Evolutionary conservation across 2,888 invertebrate species (phyloP).

Genomic region (Rhorus exstirpatorius): DNA sequence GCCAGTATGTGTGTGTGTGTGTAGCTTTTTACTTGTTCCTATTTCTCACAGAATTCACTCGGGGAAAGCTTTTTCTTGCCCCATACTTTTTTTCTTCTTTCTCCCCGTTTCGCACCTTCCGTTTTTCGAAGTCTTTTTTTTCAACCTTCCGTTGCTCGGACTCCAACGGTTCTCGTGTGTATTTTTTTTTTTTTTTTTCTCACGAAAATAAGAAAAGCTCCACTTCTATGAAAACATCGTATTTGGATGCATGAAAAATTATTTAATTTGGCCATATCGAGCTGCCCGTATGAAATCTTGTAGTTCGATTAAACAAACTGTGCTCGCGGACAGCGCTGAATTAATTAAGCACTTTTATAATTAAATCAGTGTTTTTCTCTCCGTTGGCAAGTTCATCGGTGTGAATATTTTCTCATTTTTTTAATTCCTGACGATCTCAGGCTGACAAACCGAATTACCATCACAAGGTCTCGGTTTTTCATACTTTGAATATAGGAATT

Average conservation of each 20-base stretch:
- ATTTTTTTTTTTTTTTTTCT: conserved; percentile 1
- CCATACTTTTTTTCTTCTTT: conserved; percentile 24
- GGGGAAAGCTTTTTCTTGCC: conserved; percentile 35
- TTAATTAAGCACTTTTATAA: too few species aligned
- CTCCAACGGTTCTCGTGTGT: not conserved
- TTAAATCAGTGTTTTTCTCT: too few species aligned
- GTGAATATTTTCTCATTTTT: too few species aligned
- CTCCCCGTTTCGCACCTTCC: not conserved
- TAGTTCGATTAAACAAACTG: too few species aligned
- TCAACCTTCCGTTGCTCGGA: not conserved
- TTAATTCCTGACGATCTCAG: too few species aligned
- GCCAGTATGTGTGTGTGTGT: conserved; percentile 35
- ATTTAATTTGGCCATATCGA: too few species aligned
- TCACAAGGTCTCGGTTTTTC: too few species aligned
- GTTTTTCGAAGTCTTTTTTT: conserved; percentile 27
- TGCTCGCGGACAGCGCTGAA: too few species aligned
- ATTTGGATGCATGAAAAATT: too few species aligned
- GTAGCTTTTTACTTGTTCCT: conserved; percentile 13
- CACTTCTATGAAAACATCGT: too few species aligned
- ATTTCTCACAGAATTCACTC: conserved; percentile 24
- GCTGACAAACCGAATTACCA: conserved; percentile 1
- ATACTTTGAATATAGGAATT: not conserved
- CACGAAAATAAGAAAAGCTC: not conserved
- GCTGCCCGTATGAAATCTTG: too few species aligned
- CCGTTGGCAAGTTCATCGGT: too few species aligned